Base-by-base conservation (phyloP, 1,140 invertebrate species). In the Lepidurus packardi region DNA sequence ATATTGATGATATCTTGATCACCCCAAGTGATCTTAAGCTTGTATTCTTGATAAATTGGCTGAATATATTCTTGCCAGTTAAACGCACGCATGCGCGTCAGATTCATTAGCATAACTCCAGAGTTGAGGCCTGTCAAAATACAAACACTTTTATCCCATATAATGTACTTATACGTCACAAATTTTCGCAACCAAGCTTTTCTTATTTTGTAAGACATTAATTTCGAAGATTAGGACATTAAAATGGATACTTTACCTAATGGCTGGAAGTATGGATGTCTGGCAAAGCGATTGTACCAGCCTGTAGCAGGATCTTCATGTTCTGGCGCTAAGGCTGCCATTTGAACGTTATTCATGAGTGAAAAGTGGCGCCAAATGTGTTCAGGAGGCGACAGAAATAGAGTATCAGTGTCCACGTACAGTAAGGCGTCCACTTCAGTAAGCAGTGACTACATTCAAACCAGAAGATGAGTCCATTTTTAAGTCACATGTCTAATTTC, bases 1-100 rank as follows among this genome's bases (percentile, higher is more conserved):
- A 98, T 96, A 84, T 98, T 98, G 80, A 98, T 95, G 79, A 98
- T 94, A 87, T 98, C 96, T 86, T 98, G 96, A 86, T 98, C 96
- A n/a, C 96, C 96, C 94, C 94, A 98, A 5, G 93, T 95, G 74
- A 98, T 94, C 82, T 94, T 91, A 9, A 92, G 83, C 81, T 91
- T 92, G 85, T 94, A 98, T 83, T 93, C 90, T 81, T 93, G 90
- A 85, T 94, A 93, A 81, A 96, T 93, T 11, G 93, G 91, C 75
- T 91, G 87, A 4, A 98, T 89, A 84, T 94, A 92, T 79, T 91
- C 88, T 53, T 90, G 90, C 95, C 95, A 98, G 47, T 90, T 87
- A 82, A 96, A 94, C 74, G 89, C 83, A 81, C 95, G 87, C 92
- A 98, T 94, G 82, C 93, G 89, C 1, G 95, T 97, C 34, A 98